Evolutionary conservation across 1,140 invertebrate genomes (phyloP).

Genomic region (Rhysida immarginata): DNA sequence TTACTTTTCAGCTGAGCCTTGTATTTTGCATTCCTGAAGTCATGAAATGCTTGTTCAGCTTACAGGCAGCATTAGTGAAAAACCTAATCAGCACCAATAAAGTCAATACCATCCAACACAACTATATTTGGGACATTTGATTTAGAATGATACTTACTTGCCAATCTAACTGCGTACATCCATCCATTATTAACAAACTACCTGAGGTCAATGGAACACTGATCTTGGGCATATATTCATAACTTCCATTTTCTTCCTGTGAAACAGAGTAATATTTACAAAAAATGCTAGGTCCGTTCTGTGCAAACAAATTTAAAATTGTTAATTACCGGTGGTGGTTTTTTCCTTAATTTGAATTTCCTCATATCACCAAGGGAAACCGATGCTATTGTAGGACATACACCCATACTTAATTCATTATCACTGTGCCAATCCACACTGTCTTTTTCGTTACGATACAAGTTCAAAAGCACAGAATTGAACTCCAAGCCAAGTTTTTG

Average conservation of each 20-base stretch:
- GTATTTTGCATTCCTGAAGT: neutral
- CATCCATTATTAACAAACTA: slow-evolving; percentile 32
- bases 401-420: slow-evolving; percentile 28
- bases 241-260: slow-evolving; percentile 1
- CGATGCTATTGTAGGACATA: slow-evolving; percentile 30
- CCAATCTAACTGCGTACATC: slow-evolving; percentile 30
- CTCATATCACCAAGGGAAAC: slow-evolving; percentile 30
- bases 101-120: too few species aligned
- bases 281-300: too few species aligned
- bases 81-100: neutral
- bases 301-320: neutral
- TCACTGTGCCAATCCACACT: slow-evolving; percentile 33
- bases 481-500: slow-evolving; percentile 24
- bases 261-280: neutral
- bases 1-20: neutral
- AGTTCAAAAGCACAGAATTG: slow-evolving; percentile 31
- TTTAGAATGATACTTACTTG: slow-evolving; percentile 21
- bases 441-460: slow-evolving; percentile 31
- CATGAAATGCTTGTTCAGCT: neutral
- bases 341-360: slow-evolving; percentile 28
- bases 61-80: neutral
- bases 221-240: neutral
- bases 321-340: slow-evolving; percentile 10
- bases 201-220: slow-evolving; percentile 22
- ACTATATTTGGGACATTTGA: too few species aligned